A percentile compares a stretch with the other conserved stretches of the same genome.
Evolutionary conservation across 2,797 vertebrate species (phyloP).

Genomic region (Parambassis ranga): DNA sequence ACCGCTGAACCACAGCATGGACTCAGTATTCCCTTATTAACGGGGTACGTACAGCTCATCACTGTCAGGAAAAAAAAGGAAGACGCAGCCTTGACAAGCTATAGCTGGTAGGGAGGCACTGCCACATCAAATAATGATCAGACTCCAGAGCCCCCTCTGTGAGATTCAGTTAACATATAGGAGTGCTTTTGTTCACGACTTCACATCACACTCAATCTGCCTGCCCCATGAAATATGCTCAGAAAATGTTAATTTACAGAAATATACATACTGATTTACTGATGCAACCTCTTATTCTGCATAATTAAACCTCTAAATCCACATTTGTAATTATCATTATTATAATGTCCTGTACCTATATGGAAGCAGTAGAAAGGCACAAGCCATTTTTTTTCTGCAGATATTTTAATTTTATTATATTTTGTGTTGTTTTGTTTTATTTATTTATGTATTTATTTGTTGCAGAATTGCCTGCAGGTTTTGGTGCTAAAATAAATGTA

Average conservation of each 20-base stretch:
- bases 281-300: too few species aligned
- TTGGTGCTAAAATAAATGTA: too few species aligned
- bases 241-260: neutral
- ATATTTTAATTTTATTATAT: too few species aligned
- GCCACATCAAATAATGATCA: constrained; percentile 70
- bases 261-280: neutral
- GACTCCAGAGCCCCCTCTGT: constrained; percentile 26
- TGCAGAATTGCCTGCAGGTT: too few species aligned
- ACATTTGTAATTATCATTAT: neutral
- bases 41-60: constrained; percentile 43
- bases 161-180: constrained; percentile 51
- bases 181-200: constrained; percentile 35
- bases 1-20: constrained; percentile 9
- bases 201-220: constrained; percentile 35
- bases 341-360: too few species aligned
- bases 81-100: constrained; percentile 45
- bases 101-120: constrained; percentile 43
- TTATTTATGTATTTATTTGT: too few species aligned
- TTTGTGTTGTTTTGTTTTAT: too few species aligned
- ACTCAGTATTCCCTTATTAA: constrained; percentile 46
- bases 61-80: constrained; percentile 47
- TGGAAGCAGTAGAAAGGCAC: too few species aligned
- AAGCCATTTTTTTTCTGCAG: too few species aligned
- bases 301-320: too few species aligned
- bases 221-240: neutral